Conservation (phyloP, 2,888 invertebrate genomes). For the Allolobophora icterica region DNA sequence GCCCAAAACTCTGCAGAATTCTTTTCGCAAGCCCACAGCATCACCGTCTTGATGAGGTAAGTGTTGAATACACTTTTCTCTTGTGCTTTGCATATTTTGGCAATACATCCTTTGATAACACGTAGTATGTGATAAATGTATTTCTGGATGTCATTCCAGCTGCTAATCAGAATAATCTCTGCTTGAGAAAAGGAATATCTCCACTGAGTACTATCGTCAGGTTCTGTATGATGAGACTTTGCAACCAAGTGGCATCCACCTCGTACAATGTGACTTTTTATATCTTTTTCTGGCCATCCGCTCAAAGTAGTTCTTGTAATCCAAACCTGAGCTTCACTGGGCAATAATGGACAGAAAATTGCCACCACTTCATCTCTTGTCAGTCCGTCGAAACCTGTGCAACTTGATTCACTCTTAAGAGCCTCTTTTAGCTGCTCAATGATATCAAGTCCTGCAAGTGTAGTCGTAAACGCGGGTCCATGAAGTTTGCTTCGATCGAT, state of each 20-base stretch:
- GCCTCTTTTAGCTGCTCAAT: too few species aligned
- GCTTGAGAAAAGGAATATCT: slow-evolving; percentile 35
- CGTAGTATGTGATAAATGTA: not conserved
- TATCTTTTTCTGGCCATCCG: not conserved
- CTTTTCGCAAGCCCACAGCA: slow-evolving; percentile 34
- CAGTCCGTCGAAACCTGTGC: not conserved
- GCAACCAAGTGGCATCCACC: slow-evolving; percentile 24
- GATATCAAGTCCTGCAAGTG: too few species aligned
- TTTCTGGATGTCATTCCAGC: slow-evolving; percentile 23
- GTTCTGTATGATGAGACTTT: not conserved
- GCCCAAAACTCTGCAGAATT: slow-evolving; percentile 22
- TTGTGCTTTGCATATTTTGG: not conserved
- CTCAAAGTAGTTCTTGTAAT: not conserved
- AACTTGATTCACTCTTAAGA: too few species aligned
- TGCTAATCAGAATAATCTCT: slow-evolving; percentile 22
- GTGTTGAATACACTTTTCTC: not conserved
- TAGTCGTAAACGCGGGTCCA: too few species aligned
- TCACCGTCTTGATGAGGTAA: slow-evolving; percentile 27
- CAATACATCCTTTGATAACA: not conserved
- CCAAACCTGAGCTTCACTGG: slow-evolving; percentile 25
- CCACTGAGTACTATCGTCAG: not conserved
- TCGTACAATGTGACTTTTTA: not conserved
- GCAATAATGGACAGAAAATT: slow-evolving; percentile 21
- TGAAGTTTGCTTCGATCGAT: too few species aligned
- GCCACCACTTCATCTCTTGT: not conserved